Base-by-base conservation (phyloP, 1,140 invertebrate species). In the Drosophila sproati region DNA sequence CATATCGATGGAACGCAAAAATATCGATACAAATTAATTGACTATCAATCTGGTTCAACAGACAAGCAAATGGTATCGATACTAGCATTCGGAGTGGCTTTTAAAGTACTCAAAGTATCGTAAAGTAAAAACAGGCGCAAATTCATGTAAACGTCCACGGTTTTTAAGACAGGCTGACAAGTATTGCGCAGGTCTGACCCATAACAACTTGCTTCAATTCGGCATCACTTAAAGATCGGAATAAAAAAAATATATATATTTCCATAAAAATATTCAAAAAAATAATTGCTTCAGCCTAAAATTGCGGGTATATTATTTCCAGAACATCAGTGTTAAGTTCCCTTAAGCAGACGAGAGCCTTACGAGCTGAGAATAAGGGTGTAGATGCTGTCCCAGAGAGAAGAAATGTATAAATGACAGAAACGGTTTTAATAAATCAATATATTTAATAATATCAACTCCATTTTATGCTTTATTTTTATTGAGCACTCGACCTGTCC, bases 371-470 rank as follows among this genome's bases (percentile, higher is more conserved):
- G 20, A 20, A 20, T 20, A 20, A 20, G 20, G 1, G 20, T 20
- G 20, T 8, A 43, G 39, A 43, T 3, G n/a, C 10, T 10, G 39
- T 1, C 39, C 10, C n/a, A 35, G 7, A 60, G 0, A 28, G 5
- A 48, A 39, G 31, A 37, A 51, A 31, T 29, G 4, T 28, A 28
- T 47, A 10, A 31, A 50, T 39, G 4, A 50, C n/a, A 51, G 62
- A 66, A 72, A 52, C 20, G 12, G 35, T 67, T 59, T 60, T 51
- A 61, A 61, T 56, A 73, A 69, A 73, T 61, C 39, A 45, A 55
- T 61, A 69, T 73, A 73, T 74, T 74, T 70, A 70, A 62, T 69
- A 74, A 74, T 74, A 70, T 74, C 52, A 74, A 74, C 72, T 74
- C 31, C 72, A 50, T 50, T 70, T 74, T 68, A 74, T 70, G 66